phyloP scores from a whole-genome alignment of 1,140 invertebrate genomes.

The Campoletis sonorensis region DNA sequence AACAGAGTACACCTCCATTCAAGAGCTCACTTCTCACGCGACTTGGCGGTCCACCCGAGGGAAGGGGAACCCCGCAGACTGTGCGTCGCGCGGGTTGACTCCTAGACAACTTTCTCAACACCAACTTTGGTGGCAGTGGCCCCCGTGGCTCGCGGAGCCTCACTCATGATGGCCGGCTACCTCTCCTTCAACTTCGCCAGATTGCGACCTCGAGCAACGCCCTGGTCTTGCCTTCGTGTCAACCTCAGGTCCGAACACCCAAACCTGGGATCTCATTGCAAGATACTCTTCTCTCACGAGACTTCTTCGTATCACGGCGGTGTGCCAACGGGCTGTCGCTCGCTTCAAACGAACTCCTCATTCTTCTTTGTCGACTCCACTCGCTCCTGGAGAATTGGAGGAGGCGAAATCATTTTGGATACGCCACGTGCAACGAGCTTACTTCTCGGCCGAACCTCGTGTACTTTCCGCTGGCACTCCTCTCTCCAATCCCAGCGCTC shows the following conservation, averaged over 20 bases:
- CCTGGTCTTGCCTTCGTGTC: no score
- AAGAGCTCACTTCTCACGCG: constrained; percentile 55
- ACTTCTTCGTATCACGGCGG: not conserved
- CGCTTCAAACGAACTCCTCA: not conserved
- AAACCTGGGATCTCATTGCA: no score
- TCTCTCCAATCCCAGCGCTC: not conserved
- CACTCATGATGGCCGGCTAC: not conserved
- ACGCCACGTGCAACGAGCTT: not conserved
- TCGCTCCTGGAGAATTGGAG: constrained; percentile 1
- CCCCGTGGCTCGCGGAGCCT: not conserved
- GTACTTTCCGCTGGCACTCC: not conserved
- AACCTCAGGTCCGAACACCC: no score
- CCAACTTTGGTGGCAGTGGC: not conserved
- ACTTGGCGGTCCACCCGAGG: constrained; percentile 33
- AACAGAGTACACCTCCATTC: constrained; percentile 69
- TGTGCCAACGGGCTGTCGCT: not conserved
- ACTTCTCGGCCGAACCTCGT: constrained; percentile 14
- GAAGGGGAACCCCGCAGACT: constrained; percentile 32
- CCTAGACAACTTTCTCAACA: not conserved
- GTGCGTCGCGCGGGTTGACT: constrained; percentile 14
- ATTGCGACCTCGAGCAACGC: not conserved
- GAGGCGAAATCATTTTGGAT: not conserved
- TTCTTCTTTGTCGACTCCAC: not conserved
- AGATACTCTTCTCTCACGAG: no score
- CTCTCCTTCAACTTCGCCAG: not conserved